phyloP scores from a whole-genome alignment of 2,113 vertebrate species.

The Stigmatopora nigra region DNA sequence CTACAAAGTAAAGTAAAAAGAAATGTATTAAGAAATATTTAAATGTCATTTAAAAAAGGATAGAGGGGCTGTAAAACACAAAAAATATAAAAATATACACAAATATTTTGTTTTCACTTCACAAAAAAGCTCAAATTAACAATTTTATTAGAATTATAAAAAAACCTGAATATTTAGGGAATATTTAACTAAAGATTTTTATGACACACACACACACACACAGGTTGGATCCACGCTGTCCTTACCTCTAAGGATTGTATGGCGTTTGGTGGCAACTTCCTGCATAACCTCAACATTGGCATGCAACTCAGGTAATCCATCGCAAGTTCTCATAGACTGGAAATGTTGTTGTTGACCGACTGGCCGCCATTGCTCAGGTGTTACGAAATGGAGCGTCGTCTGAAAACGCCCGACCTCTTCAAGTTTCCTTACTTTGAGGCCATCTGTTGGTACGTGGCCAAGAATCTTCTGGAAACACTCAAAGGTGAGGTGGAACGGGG shows the following conservation, averaged over 20 bases:
- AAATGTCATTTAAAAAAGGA: no score
- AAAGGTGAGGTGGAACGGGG: slow-evolving; percentile 74
- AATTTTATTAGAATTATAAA: no score
- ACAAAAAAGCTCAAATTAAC: no score
- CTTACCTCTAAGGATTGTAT: slow-evolving; percentile 99
- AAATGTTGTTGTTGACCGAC: no score
- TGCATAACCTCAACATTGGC: slow-evolving; percentile 98
- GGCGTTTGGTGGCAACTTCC: slow-evolving; percentile 98
- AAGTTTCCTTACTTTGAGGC: slow-evolving; percentile 99
- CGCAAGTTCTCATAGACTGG: neutral
- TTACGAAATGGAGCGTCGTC: slow-evolving; percentile 97
- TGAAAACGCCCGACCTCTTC: slow-evolving; percentile 98
- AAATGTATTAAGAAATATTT: no score
- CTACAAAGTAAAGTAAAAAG: no score
- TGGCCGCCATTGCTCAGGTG: slow-evolving; percentile 71
- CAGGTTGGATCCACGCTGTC: slow-evolving; percentile 98
- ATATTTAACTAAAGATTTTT: no score
- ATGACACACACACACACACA: neutral
- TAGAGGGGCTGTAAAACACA: no score
- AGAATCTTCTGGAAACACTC: slow-evolving; percentile 91
- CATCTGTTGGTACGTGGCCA: slow-evolving; percentile 99
- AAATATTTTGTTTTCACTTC: no score
- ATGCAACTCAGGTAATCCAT: slow-evolving; percentile 93
- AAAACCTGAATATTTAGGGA: no score
- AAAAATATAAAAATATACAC: no score